Evolutionary conservation across 2,888 invertebrate species (phyloP).

Genomic region (Erebia epiphron): DNA sequence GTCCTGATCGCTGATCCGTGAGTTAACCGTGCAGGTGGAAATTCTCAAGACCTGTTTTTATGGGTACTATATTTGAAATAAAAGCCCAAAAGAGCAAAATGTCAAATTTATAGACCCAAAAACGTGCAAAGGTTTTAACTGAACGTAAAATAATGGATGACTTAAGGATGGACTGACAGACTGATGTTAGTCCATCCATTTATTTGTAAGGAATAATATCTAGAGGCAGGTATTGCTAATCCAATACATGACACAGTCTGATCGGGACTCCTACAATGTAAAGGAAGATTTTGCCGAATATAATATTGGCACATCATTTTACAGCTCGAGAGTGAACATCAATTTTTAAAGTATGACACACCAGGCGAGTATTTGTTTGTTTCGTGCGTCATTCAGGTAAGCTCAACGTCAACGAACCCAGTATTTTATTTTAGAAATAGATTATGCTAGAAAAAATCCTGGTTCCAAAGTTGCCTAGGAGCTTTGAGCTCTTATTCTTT

Average conservation of each 20-base stretch:
- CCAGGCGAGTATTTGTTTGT: slow-evolving; percentile 41
- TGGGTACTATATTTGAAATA: too few relatives aligned
- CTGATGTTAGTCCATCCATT: too few relatives aligned
- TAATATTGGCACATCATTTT: slow-evolving; percentile 24
- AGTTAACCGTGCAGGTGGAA: too few relatives aligned
- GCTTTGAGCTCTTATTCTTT: neutral
- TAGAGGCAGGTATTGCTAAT: too few relatives aligned
- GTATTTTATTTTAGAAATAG: slow-evolving; percentile 36
- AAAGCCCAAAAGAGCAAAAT: too few relatives aligned
- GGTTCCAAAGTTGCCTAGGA: neutral
- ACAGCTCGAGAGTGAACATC: slow-evolving; percentile 50
- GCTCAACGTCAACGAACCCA: slow-evolving; percentile 54
- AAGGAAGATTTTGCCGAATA: slow-evolving; percentile 20
- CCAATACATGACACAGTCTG: too few relatives aligned
- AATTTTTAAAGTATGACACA: slow-evolving; percentile 61
- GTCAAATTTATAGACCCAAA: too few relatives aligned
- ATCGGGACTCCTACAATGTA: neutral
- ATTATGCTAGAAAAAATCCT: slow-evolving; percentile 19
- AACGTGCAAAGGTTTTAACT: neutral
- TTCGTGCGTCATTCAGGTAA: slow-evolving; percentile 54
- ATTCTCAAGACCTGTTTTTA: too few relatives aligned
- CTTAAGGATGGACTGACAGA: too few relatives aligned
- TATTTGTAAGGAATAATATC: too few relatives aligned
- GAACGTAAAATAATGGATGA: too few relatives aligned
- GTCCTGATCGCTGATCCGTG: too few relatives aligned